phyloP scores from a whole-genome alignment of 2,113 vertebrate genomes.

The Phylloscopus trochiloides region DNA sequence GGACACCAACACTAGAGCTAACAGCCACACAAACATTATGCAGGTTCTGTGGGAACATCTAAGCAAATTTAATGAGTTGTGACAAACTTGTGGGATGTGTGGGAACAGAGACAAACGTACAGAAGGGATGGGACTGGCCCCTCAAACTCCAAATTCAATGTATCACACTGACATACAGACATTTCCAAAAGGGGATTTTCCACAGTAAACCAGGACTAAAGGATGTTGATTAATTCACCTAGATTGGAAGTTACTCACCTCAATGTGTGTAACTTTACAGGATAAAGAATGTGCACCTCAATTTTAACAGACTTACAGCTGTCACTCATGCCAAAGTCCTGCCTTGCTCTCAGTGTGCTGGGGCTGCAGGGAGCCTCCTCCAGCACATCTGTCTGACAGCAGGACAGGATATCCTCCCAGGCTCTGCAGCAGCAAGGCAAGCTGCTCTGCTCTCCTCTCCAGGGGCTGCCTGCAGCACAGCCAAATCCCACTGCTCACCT shows the following conservation, averaged over 20 bases:
- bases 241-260: neutral
- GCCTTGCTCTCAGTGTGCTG: neutral
- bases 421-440: neutral
- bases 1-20: neutral
- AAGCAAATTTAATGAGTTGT: neutral
- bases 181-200: neutral
- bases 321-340: neutral
- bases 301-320: neutral
- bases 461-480: neutral
- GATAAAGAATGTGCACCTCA: neutral
- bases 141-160: neutral
- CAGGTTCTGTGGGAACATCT: neutral
- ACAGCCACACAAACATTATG: neutral
- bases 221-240: neutral
- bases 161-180: neutral
- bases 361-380: neutral
- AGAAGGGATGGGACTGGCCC: neutral
- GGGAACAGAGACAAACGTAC: neutral
- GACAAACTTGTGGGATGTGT: neutral
- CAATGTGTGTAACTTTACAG: accelerated
- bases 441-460: neutral
- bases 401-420: neutral
- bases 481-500: neutral
- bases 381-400: neutral
- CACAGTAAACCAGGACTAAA: neutral